Evolutionary conservation across 2,113 vertebrate species (phyloP).

Genomic region (Capreolus pygargus): DNA sequence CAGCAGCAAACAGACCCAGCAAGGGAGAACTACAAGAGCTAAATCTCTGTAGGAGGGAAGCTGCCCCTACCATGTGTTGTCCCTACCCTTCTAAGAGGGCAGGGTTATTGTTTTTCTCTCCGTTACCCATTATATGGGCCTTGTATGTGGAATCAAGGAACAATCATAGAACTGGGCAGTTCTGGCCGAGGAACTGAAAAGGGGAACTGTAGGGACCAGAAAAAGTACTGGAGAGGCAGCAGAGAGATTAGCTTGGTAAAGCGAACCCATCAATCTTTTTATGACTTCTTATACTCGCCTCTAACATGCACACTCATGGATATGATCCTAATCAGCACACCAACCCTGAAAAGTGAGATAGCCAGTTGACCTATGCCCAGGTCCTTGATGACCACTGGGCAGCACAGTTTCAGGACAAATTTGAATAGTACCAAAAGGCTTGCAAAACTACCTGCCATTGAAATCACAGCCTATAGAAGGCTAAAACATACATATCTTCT

Average conservation of each 20-base stretch:
- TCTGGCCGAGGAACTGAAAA: neutral
- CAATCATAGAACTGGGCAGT: neutral
- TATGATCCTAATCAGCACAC: neutral
- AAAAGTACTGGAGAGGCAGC: neutral
- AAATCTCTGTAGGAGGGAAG: neutral
- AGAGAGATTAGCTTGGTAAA: neutral
- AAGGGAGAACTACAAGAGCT: neutral
- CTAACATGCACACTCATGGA: neutral
- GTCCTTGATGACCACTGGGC: neutral
- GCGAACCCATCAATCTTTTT: neutral
- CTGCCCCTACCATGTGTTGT: neutral
- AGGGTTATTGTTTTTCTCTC: neutral
- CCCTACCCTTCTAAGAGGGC: neutral
- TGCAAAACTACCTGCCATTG: neutral
- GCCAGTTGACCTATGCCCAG: neutral
- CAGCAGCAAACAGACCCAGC: neutral
- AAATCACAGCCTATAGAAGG: neutral
- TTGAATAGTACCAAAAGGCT: neutral
- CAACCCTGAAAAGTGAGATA: neutral
- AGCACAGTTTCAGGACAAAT: neutral
- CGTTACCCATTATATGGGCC: accelerated
- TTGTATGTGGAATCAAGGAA: neutral
- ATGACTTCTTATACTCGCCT: neutral
- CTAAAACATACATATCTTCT: neutral
- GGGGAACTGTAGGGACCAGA: neutral